Evolutionary conservation across 2,113 vertebrate genomes (phyloP).

Genomic region (Anthoscopus minutus): DNA sequence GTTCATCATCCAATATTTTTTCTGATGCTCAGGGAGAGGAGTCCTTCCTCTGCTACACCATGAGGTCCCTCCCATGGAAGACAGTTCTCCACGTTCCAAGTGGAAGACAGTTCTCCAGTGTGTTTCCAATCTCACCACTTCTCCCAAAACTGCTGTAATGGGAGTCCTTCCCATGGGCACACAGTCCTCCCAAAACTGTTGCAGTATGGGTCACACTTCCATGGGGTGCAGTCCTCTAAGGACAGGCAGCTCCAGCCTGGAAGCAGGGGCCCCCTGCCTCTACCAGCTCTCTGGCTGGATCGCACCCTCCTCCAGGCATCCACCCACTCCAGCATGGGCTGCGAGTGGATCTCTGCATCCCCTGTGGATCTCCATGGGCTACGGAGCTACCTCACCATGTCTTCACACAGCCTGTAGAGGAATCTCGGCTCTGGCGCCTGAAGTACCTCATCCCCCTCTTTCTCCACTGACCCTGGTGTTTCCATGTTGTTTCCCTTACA

Average conservation of each 20-base stretch:
- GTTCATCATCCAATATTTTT: not conserved
- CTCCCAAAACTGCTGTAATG: not conserved
- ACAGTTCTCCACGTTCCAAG: rapidly evolving
- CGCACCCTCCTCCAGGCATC: not conserved
- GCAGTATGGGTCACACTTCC: rapidly evolving
- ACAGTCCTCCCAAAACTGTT: not conserved
- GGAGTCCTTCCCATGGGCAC: not conserved
- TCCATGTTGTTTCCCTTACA: not conserved
- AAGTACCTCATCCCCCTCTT: not conserved
- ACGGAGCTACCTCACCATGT: not conserved
- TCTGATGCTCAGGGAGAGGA: not conserved
- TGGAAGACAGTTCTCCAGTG: not conserved
- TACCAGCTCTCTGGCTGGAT: not conserved
- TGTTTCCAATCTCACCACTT: not conserved
- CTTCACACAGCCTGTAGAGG: not conserved
- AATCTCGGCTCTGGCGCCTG: rapidly evolving
- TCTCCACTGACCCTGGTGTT: not conserved
- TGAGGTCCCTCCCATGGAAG: not conserved
- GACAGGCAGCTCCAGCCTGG: not conserved
- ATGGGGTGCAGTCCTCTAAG: not conserved
- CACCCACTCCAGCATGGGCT: rapidly evolving
- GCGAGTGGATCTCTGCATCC: not conserved
- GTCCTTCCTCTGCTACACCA: not conserved
- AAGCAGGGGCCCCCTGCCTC: not conserved
- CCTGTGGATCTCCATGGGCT: not conserved